Evolutionary conservation across 2,888 invertebrate genomes (phyloP).

Genomic region (Drosophila nr. fundita): DNA sequence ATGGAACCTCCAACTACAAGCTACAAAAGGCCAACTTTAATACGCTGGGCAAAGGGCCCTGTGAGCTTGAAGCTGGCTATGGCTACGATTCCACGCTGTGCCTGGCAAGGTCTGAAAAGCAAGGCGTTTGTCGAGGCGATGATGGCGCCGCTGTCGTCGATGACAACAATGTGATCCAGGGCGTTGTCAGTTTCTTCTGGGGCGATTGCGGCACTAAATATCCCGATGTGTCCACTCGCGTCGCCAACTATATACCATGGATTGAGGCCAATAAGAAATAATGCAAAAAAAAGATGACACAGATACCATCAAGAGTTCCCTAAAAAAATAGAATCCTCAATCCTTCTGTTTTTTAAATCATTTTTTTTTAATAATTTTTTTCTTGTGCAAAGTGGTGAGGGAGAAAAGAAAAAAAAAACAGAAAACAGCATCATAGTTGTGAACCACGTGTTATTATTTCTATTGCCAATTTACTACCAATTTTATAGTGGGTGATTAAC

Average conservation of each 20-base stretch:
- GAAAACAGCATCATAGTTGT: neutral
- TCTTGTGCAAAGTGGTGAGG: slow-evolving; percentile 51
- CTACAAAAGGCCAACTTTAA: slow-evolving; percentile 74
- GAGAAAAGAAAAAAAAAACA: neutral
- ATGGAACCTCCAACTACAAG: slow-evolving; percentile 66
- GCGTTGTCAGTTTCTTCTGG: slow-evolving; percentile 75
- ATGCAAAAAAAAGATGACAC: neutral
- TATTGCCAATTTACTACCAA: slow-evolving; percentile 15
- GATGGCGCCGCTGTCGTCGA: slow-evolving; percentile 79
- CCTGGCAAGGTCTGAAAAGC: slow-evolving; percentile 63
- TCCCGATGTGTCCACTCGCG: slow-evolving; percentile 79
- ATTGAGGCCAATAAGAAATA: slow-evolving; percentile 55
- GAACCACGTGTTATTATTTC: slow-evolving; percentile 19
- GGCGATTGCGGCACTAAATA: slow-evolving; percentile 78
- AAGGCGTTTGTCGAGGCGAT: slow-evolving; percentile 82
- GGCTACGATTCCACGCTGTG: slow-evolving; percentile 77
- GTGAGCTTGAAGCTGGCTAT: slow-evolving; percentile 73
- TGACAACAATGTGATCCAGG: slow-evolving; percentile 67
- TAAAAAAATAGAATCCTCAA: neutral
- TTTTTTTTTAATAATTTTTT: slow-evolving; percentile 58
- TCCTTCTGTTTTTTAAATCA: neutral
- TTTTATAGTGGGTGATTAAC: slow-evolving; percentile 19
- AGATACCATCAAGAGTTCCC: neutral
- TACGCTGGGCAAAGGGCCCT: slow-evolving; percentile 58
- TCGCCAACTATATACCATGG: slow-evolving; percentile 75